A percentile compares a stretch with the other conserved stretches of the same genome.
Evolutionary conservation across 2,113 vertebrate genomes (phyloP).

Genomic region (Lasiurus cinereus): DNA sequence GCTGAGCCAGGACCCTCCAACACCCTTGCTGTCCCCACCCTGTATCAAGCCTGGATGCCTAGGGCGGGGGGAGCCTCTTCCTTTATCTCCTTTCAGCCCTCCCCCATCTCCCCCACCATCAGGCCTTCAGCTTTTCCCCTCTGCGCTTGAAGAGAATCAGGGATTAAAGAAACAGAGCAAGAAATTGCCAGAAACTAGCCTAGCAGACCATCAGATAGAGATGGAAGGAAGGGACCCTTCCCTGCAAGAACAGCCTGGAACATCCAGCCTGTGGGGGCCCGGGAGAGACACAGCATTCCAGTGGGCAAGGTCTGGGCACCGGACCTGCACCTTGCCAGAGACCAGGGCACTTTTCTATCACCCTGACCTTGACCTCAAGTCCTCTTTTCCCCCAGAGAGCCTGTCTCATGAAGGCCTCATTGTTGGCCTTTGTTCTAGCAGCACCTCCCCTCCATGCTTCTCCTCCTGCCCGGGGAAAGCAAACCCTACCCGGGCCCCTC

Average conservation of each 20-base stretch:
- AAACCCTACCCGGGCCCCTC: not conserved
- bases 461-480: not conserved
- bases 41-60: not conserved
- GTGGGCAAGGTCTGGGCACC: not conserved
- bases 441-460: not conserved
- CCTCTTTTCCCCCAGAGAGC: not conserved
- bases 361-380: not conserved
- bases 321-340: not conserved
- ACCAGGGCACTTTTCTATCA: not conserved
- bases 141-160: conserved; percentile 80
- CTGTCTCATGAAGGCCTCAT: not conserved
- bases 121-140: conserved; percentile 64
- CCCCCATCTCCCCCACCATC: not conserved
- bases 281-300: not conserved
- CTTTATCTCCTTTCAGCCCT: conserved; percentile 4
- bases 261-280: not conserved
- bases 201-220: conserved; percentile 81
- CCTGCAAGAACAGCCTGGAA: not conserved
- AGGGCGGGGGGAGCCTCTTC: not conserved
- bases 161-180: conserved; percentile 85
- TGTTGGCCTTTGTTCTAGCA: not conserved
- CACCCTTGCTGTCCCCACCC: not conserved
- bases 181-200: conserved; percentile 83
- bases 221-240: conserved; percentile 36
- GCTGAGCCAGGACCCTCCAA: not conserved